phyloP scores from a whole-genome alignment of 2,797 vertebrate species.

The Nannoperca australis region DNA sequence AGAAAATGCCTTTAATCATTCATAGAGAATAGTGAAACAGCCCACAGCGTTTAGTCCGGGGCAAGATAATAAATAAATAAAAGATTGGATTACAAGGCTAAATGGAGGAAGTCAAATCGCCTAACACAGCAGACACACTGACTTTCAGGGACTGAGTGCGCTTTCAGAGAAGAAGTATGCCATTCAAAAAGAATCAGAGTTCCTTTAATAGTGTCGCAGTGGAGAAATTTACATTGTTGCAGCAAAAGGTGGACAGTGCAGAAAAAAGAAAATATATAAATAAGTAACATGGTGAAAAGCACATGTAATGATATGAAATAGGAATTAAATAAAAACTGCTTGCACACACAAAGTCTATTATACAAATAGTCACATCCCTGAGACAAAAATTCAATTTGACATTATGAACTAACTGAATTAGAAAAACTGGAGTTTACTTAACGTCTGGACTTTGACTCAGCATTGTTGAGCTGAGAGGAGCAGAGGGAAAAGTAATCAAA shows the following conservation, averaged over 20 bases:
- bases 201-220: too few relatives aligned
- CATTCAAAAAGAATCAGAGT: too few relatives aligned
- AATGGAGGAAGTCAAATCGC: constrained; percentile 83
- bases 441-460: constrained; percentile 50
- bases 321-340: constrained; percentile 13
- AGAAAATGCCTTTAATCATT: constrained; percentile 63
- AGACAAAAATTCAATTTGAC: constrained; percentile 33
- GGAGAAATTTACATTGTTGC: too few relatives aligned
- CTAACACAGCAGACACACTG: constrained; percentile 70
- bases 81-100: constrained; percentile 79
- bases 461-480: constrained; percentile 29
- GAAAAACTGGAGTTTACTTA: constrained; percentile 23
- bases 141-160: constrained; percentile 56
- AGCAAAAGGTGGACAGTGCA: too few relatives aligned
- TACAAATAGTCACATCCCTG: constrained; percentile 5
- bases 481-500: constrained; percentile 4
- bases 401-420: constrained; percentile 48
- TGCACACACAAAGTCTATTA: constrained; percentile 2
- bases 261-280: too few relatives aligned
- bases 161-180: constrained; percentile 42
- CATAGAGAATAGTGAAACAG: constrained; percentile 46
- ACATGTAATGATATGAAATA: too few relatives aligned
- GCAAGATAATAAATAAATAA: constrained; percentile 81
- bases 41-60: constrained; percentile 72
- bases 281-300: too few relatives aligned